Evolutionary conservation across 2,888 invertebrate genomes (phyloP), one percentile per base, ranked within the genome.

Genomic region (Esperia sulphurella): DNA sequence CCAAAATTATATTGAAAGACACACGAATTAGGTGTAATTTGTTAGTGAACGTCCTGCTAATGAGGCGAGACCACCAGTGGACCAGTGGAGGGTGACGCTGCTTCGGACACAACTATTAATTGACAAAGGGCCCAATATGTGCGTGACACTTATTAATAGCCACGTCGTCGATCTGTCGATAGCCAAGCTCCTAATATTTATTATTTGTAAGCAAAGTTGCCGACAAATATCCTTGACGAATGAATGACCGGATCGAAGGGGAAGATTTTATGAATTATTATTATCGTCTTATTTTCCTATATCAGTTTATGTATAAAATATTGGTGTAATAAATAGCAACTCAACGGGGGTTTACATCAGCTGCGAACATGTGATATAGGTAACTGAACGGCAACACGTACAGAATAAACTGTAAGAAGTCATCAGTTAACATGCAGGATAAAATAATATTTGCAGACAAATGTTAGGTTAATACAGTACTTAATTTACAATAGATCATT

Each of bases 71-170:
- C 59, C 54, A 37, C 10, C 12, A n/a, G 12, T 39, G 35, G 35
- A 57, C 61, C 57, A 59, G 57, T 64, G 60, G 62, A 54, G 61
- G 57, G 68, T 55, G 55, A 61, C 60, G 57, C 56, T 65, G 68
- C 55, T 51, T 61, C 48, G 59, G 67, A 67, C 75, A 69, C 63
- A 63, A 61, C 68, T 68, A 75, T 76, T 77, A 79, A 78, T 78
- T 76, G 79, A 71, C 75, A 66, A 59, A 65, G 61, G 63, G 58
- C 53, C 59, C 61, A 53, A 57, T 63, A 61, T 74, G 74, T 64
- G 62, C 59, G 61, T 66, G 79, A 72, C 79, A 63, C 65, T 70
- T 75, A 76, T 78, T 77, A 75, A 78, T 78, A 67, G 73, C 58
- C 57, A 56, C 54, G 59, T 46, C 54, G 59, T 46, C 47, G 54